Conservation (phyloP, 2,888 invertebrate genomes). For the Vannuccia rotundouncinata region DNA sequence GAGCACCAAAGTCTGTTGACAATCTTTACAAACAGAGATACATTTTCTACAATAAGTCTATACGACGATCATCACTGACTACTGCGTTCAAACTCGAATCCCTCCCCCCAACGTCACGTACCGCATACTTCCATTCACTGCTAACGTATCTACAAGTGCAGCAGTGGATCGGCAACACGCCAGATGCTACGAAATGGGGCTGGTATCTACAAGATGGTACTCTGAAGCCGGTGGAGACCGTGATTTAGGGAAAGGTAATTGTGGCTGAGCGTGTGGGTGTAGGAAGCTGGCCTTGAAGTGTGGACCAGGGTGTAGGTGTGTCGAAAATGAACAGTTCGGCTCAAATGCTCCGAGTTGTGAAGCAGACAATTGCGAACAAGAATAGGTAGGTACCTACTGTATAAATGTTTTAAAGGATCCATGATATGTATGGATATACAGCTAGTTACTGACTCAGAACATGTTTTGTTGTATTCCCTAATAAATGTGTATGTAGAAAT, state of each 20-base stretch:
- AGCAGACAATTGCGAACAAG: constrained; percentile 24
- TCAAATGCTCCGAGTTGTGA: constrained; percentile 26
- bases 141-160: constrained; percentile 23
- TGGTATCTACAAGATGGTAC: constrained; percentile 26
- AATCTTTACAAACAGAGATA: constrained; percentile 19
- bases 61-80: constrained; percentile 23
- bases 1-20: constrained; percentile 24
- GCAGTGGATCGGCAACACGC: constrained; percentile 26
- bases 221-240: constrained; percentile 26
- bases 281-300: constrained; percentile 26
- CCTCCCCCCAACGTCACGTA: constrained; percentile 21
- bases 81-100: constrained; percentile 26
- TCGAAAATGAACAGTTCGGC: constrained; percentile 23
- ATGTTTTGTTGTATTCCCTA: constrained; percentile 26
- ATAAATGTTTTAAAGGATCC: constrained; percentile 14
- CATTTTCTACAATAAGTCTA: constrained; percentile 24
- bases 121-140: constrained; percentile 26
- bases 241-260: constrained; percentile 23
- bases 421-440: constrained; percentile 26
- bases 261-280: constrained; percentile 24
- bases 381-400: constrained; percentile 23
- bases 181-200: constrained; percentile 26
- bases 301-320: constrained; percentile 26
- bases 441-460: constrained; percentile 24
- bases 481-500: constrained; percentile 19